Base-by-base conservation (phyloP, 92 coral and sea anemone species). In the Plumapathes pennacea region DNA sequence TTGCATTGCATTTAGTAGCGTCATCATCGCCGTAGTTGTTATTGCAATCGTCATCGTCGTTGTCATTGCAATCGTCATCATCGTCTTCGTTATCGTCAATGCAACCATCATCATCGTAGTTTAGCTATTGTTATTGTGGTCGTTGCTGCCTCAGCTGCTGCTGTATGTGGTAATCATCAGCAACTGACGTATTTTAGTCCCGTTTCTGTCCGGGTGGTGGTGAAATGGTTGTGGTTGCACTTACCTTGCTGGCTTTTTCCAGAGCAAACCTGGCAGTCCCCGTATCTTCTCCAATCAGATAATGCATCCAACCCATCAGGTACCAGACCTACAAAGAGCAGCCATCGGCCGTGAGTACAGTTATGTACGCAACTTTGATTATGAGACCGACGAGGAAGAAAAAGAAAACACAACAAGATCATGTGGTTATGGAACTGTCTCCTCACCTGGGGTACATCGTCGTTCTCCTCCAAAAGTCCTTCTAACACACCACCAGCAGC, bases 181-280 rank as follows among this genome's bases (percentile, higher is more conserved):
- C 10, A 36, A 17, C 17, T 23, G 10, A 2, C 40, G 8, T 25
- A 22, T 19, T 6, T 12, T 3, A 29, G 28, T 10, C 15, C 2
- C 12, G 7, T 22, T 32, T n/a, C n/a, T n/a, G n/a, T n/a, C n/a
- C n/a, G n/a, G n/a, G n/a, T n/a, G n/a, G n/a, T n/a, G n/a, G n/a
- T n/a, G n/a, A n/a, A n/a, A n/a, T n/a, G n/a, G n/a, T n/a, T n/a
- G n/a, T n/a, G n/a, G n/a, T n/a, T n/a, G n/a, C 24, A 3, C 71
- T 48, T 32, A 90, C 97, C 91, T 83, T 72, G 42, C 76, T 67
- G 29, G 96, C 92, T 64, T 45, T 89, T 63, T 88, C 96, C 65
- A 91, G 75, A 60, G 85, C 80, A 12, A 82, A 41, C 25, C 69
- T 84, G 60, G 78, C 69, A 13, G 76, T 49, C 38, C 65, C 34